phyloP scores from a whole-genome alignment of 1,140 invertebrate genomes.

The Belonocnema kinseyi region DNA sequence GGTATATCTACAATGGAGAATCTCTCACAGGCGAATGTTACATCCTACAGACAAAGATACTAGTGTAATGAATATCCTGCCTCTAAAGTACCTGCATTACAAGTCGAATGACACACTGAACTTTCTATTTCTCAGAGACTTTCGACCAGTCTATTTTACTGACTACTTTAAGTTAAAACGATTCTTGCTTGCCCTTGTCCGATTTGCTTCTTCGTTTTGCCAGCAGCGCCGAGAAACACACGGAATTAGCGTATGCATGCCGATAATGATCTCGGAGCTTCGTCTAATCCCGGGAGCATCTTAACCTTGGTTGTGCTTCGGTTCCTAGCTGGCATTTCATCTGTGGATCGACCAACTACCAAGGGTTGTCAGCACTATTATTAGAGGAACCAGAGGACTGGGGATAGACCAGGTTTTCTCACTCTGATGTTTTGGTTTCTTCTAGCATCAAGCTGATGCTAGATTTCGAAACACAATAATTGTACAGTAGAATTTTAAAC shows the following conservation, averaged over 20 bases:
- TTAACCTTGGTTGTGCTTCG: conserved; percentile 27
- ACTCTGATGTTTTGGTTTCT: conserved; percentile 7
- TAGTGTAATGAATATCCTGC: too few relatives aligned
- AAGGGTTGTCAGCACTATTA: conserved; percentile 20
- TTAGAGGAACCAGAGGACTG: conserved; percentile 24
- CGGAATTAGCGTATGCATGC: conserved; percentile 29
- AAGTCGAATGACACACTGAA: not conserved
- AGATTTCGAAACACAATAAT: too few relatives aligned
- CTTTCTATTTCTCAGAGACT: conserved; percentile 6
- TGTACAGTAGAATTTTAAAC: too few relatives aligned
- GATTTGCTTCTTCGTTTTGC: not conserved
- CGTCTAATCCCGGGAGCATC: conserved; percentile 26
- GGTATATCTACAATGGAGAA: not conserved
- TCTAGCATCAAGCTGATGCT: not conserved
- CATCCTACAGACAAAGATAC: not conserved
- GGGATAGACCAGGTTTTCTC: conserved; percentile 4
- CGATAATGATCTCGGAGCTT: conserved; percentile 29
- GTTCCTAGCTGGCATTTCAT: conserved; percentile 30
- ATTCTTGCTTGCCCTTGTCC: conserved; percentile 7
- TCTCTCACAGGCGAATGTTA: not conserved
- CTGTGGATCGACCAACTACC: conserved; percentile 21
- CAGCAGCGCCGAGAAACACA: conserved; percentile 9
- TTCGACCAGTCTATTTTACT: not conserved
- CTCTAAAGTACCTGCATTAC: not conserved
- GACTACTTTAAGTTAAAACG: not conserved